Percentiles rank a stretch among this genome's conserved stretches.
Conservation (phyloP, 1,140 invertebrate species). For the Cryptotermes secundus region DNA sequence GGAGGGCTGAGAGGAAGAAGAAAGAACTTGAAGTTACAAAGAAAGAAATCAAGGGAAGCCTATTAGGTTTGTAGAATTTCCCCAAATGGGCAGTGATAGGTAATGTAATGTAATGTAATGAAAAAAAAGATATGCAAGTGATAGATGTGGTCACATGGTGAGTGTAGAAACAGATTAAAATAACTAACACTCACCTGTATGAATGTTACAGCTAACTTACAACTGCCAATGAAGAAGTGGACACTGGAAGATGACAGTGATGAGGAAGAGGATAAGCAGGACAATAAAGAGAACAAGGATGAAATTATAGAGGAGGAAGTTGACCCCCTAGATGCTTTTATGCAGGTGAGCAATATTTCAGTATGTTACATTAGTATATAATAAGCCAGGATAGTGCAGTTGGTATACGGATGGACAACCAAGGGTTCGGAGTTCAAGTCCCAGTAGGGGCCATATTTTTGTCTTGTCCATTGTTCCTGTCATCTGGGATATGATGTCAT, state of each 20-base stretch:
- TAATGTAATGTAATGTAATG: too few relatives aligned
- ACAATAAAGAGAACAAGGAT: conserved; percentile 51
- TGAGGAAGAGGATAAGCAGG: conserved; percentile 59
- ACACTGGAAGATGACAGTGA: conserved; percentile 89
- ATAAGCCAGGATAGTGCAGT: too few relatives aligned
- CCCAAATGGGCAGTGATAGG: too few relatives aligned
- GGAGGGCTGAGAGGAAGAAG: conserved; percentile 85
- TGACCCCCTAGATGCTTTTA: conserved; percentile 95
- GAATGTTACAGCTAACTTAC: conserved; percentile 51
- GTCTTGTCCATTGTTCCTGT: too few relatives aligned
- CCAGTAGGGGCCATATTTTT: too few relatives aligned
- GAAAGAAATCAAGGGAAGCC: conserved; percentile 61
- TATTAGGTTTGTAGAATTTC: conserved; percentile 29
- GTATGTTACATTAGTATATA: too few relatives aligned
- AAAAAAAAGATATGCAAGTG: neutral
- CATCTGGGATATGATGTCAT: too few relatives aligned
- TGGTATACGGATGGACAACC: too few relatives aligned
- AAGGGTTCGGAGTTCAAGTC: too few relatives aligned
- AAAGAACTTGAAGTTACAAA: conserved; percentile 78
- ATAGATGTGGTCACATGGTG: neutral
- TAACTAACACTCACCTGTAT: neutral
- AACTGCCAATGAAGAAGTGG: conserved; percentile 79
- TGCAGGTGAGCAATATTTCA: conserved; percentile 64
- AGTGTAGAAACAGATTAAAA: too few relatives aligned
- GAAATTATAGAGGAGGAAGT: conserved; percentile 55